These are phyloP conservation scores for Spatulosminthurus flaviceps DNA, from an alignment of 2,888 invertebrate genomes.

Conservation along the genomic window DNA sequence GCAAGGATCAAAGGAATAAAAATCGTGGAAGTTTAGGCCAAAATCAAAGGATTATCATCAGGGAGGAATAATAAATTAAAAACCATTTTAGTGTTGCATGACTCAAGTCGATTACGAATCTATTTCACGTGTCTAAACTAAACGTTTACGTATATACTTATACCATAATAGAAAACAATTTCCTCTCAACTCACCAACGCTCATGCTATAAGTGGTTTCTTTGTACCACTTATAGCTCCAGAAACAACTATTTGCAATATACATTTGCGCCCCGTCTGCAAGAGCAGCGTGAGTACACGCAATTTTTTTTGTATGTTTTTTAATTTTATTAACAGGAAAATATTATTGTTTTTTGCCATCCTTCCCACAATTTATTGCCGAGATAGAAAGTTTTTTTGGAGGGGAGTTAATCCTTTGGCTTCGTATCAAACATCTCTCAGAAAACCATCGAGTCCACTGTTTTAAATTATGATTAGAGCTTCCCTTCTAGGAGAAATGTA, in stretches of 20 bases:
- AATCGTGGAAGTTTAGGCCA: not conserved
- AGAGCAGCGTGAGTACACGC: too few species aligned
- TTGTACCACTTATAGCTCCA: too few species aligned
- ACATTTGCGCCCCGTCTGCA: too few species aligned
- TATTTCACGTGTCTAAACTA: not conserved
- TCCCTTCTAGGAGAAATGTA: not conserved
- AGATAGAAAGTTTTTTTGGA: conserved; percentile 10
- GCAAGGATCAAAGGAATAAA: not conserved
- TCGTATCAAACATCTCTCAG: not conserved
- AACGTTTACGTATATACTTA: not conserved
- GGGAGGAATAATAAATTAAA: not conserved
- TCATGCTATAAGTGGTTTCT: too few species aligned
- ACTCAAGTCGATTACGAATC: conserved; percentile 3
- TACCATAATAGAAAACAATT: too few species aligned
- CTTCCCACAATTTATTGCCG: not conserved
- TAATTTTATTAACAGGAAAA: conserved; percentile 8
- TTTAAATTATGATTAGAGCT: not conserved
- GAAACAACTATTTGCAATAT: too few species aligned
- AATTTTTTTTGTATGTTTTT: not conserved
- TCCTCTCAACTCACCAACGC: too few species aligned
- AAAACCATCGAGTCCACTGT: not conserved
- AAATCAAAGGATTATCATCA: not conserved
- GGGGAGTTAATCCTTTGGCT: not conserved
- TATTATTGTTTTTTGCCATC: not conserved
- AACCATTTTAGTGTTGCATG: not conserved